Evolutionary conservation across 1,140 invertebrate species (phyloP).

Genomic region (Babylonia areolata): DNA sequence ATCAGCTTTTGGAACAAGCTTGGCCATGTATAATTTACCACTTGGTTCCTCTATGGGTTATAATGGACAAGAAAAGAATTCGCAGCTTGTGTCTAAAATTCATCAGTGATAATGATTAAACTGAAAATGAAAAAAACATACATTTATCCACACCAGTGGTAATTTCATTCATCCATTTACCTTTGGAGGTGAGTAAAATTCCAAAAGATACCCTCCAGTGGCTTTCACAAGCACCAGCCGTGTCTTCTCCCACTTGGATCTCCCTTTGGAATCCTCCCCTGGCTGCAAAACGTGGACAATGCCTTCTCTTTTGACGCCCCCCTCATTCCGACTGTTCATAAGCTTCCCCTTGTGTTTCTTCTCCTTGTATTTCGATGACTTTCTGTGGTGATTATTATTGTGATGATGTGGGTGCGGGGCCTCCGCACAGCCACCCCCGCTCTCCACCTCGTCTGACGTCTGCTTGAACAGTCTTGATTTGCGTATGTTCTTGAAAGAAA

Average conservation of each 20-base stretch:
- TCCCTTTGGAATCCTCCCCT: conserved; percentile 87
- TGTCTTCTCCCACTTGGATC: conserved; percentile 96
- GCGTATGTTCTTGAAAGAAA: conserved; percentile 83
- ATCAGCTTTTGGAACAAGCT: too few relatives aligned
- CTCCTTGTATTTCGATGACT: conserved; percentile 78
- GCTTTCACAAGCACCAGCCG: conserved; percentile 92
- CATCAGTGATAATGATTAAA: too few relatives aligned
- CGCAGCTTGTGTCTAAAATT: too few relatives aligned
- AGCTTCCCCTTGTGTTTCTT: conserved; percentile 80
- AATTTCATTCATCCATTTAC: conserved; percentile 68
- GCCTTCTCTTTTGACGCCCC: conserved; percentile 92
- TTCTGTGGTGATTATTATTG: conserved; percentile 47
- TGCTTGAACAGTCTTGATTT: conserved; percentile 94
- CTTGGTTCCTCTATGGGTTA: too few relatives aligned
- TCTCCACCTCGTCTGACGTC: conserved; percentile 91
- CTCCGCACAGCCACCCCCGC: conserved; percentile 65
- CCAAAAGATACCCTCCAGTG: conserved; percentile 94
- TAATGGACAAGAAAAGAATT: too few relatives aligned
- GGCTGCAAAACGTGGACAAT: conserved; percentile 88
- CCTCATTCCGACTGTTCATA: conserved; percentile 41
- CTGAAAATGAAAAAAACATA: background rate
- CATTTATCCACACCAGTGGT: too few relatives aligned
- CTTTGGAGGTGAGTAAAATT: conserved; percentile 97
- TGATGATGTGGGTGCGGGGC: conserved; percentile 51
- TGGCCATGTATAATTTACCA: too few relatives aligned